phyloP scores from a whole-genome alignment of 2,113 vertebrate genomes.

The Psilopogon haemacephalus region DNA sequence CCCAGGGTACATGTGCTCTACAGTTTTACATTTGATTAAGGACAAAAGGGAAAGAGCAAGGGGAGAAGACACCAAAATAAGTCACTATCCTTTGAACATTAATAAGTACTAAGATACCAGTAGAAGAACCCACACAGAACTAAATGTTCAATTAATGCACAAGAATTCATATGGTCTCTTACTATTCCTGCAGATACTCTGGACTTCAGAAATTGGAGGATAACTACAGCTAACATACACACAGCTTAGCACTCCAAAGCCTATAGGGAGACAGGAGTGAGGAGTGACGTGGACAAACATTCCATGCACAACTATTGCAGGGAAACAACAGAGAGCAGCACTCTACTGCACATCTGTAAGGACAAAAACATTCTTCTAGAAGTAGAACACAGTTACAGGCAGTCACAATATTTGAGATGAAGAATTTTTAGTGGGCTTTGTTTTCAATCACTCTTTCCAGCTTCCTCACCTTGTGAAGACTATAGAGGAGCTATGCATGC shows the following conservation, averaged over 20 bases:
- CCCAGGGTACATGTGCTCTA: accelerated
- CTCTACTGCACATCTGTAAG: not conserved
- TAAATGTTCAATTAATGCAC: not conserved
- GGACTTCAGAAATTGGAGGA: not conserved
- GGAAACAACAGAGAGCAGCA: accelerated
- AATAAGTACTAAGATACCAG: not conserved
- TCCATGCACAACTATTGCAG: not conserved
- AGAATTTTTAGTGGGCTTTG: not conserved
- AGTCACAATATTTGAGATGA: not conserved
- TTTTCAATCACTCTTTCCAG: accelerated
- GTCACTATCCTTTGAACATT: not conserved
- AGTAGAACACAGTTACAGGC: not conserved
- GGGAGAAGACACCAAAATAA: accelerated
- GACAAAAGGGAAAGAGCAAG: accelerated
- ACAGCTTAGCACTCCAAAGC: not conserved
- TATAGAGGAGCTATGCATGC: accelerated
- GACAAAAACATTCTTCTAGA: not conserved
- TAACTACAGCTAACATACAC: not conserved
- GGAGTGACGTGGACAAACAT: not conserved
- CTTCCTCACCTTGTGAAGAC: not conserved
- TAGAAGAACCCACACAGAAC: not conserved
- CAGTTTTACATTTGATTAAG: not conserved
- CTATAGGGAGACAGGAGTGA: not conserved
- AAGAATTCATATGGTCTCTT: not conserved
- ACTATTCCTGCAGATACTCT: not conserved